These are phyloP conservation scores for Thymelicus lineola DNA, from an alignment of 2,888 invertebrate species.

Conservation along the genomic window DNA sequence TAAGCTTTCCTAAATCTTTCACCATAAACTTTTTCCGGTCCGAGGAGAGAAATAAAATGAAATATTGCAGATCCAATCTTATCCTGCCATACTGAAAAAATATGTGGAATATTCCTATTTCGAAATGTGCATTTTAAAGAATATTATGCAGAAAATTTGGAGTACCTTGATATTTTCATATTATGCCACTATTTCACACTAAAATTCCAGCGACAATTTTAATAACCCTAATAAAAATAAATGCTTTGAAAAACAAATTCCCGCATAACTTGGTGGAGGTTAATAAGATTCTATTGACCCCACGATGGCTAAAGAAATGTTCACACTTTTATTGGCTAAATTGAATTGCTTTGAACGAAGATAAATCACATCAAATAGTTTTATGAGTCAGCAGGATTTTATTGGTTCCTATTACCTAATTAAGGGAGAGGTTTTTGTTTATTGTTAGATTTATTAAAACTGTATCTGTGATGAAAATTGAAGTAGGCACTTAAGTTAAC, in stretches of 20 bases:
- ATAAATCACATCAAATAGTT: conserved; percentile 43
- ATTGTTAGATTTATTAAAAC: neutral
- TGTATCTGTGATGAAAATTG: too few species aligned
- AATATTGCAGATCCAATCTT: too few species aligned
- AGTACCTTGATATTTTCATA: neutral
- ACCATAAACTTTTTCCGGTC: too few species aligned
- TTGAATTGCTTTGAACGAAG: conserved; percentile 61
- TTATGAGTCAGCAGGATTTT: conserved; percentile 47
- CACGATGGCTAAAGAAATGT: conserved; percentile 52
- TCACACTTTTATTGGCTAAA: conserved; percentile 63
- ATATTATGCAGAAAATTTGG: too few species aligned
- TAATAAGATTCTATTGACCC: conserved; percentile 67
- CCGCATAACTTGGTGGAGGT: conserved; percentile 54
- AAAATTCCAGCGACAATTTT: neutral
- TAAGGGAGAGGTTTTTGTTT: neutral
- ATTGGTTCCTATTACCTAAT: conserved; percentile 47
- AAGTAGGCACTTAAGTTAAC: too few species aligned
- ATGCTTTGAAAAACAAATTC: conserved; percentile 37
- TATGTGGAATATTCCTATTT: neutral
- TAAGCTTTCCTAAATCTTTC: too few species aligned
- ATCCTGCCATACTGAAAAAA: neutral
- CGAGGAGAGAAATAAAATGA: too few species aligned
- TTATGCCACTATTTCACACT: neutral
- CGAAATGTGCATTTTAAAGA: too few species aligned
- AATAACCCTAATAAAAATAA: conserved; percentile 33